Conservation (phyloP, 2,888 invertebrate genomes). For the Toxonevra muliebris region DNA sequence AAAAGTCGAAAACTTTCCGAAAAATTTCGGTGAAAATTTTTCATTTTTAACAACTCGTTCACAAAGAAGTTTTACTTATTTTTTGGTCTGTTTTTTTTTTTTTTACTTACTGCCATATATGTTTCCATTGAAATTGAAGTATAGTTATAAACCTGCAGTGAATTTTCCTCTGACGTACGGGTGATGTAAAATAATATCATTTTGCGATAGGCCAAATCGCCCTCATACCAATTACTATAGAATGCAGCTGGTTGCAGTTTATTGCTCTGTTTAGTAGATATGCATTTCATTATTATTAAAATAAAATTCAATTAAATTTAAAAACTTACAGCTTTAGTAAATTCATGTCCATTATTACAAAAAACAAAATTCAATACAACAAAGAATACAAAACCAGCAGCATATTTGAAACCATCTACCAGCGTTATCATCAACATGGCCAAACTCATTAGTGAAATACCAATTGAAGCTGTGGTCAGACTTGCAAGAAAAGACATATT, state of each 20-base stretch:
- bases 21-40: too few relatives aligned
- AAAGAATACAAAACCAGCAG: conserved; percentile 50
- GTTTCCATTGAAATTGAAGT: conserved; percentile 54
- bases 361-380: conserved; percentile 49
- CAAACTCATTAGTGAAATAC: conserved; percentile 56
- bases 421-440: conserved; percentile 51
- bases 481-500: conserved; percentile 52
- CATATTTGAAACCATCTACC: conserved; percentile 45
- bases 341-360: conserved; percentile 52
- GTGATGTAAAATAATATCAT: conserved; percentile 55
- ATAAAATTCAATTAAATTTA: too few relatives aligned
- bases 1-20: too few relatives aligned
- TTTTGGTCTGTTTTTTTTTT: too few relatives aligned
- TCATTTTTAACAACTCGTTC: too few relatives aligned
- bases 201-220: conserved; percentile 49
- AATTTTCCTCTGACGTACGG: too few relatives aligned
- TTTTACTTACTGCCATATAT: conserved; percentile 56
- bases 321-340: conserved; percentile 49
- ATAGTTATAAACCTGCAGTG: too few relatives aligned
- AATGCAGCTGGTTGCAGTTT: conserved; percentile 55
- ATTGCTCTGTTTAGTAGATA: too few relatives aligned
- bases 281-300: too few relatives aligned
- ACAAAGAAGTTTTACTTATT: too few relatives aligned
- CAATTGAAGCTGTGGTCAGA: conserved; percentile 51
- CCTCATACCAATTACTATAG: conserved; percentile 59